Evolutionary conservation across 2,113 vertebrate species (phyloP).

Genomic region (Sterrhoptilus dennistouni): DNA sequence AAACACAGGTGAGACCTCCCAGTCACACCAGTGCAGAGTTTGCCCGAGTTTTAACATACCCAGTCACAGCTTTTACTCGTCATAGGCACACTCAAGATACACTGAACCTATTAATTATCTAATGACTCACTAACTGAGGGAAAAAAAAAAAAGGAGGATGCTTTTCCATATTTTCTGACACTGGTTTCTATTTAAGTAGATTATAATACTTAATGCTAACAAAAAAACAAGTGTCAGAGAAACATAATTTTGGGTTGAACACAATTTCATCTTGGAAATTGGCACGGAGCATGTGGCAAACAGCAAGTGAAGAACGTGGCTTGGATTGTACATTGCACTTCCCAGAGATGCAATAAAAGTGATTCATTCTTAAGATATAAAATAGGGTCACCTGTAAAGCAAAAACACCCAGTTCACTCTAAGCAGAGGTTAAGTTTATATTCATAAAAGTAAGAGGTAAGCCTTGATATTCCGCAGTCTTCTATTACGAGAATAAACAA

Average conservation of each 20-base stretch:
- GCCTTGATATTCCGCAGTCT: background rate
- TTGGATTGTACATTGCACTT: background rate
- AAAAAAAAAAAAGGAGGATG: background rate
- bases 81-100: background rate
- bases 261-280: background rate
- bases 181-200: background rate
- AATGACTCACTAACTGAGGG: background rate
- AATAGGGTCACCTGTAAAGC: background rate
- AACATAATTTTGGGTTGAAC: background rate
- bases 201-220: background rate
- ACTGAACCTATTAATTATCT: background rate
- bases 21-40: background rate
- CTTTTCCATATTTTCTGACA: background rate
- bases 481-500: background rate
- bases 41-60: background rate
- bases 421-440: background rate
- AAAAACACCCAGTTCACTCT: background rate
- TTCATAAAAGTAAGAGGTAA: background rate
- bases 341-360: background rate
- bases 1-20: background rate
- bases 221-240: background rate
- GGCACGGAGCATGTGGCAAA: background rate
- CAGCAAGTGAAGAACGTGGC: rapidly evolving
- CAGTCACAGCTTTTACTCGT: background rate
- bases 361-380: background rate